Percentiles rank a stretch among this genome's conserved stretches.
Evolutionary conservation across 1,140 invertebrate genomes (phyloP).

Genomic region (Triops cancriformis): DNA sequence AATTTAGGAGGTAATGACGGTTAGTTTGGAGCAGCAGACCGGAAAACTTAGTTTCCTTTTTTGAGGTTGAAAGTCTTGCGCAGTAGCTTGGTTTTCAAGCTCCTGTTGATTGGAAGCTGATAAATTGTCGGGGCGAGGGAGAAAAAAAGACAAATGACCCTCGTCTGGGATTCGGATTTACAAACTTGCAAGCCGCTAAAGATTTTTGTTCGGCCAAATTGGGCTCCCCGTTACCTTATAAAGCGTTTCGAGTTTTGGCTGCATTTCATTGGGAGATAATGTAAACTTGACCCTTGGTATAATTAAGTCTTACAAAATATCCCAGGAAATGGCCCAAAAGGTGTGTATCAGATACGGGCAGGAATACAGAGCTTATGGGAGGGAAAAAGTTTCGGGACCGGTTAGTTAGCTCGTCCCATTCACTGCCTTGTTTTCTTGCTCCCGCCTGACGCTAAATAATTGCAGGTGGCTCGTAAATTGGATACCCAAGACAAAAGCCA

Average conservation of each 20-base stretch:
- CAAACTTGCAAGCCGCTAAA: not conserved
- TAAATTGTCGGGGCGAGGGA: not conserved
- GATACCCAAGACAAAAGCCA: constrained; percentile 5
- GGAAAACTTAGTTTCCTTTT: not conserved
- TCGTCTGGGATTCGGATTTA: not conserved
- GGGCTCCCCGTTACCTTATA: not conserved
- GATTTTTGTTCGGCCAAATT: not conserved
- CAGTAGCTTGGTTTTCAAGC: not conserved
- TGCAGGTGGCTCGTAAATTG: constrained; percentile 5
- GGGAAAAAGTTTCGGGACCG: not conserved
- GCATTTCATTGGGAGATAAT: not conserved
- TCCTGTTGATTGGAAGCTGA: not conserved
- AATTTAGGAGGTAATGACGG: too few species aligned
- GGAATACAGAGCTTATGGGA: not conserved
- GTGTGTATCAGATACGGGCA: not conserved
- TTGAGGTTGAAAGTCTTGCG: not conserved
- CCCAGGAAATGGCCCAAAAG: not conserved
- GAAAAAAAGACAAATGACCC: not conserved
- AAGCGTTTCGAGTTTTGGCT: not conserved
- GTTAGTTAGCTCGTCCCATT: not conserved
- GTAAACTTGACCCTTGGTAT: not conserved
- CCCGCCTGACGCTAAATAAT: constrained; percentile 12
- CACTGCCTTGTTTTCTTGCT: constrained; percentile 1
- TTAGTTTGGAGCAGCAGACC: not conserved
- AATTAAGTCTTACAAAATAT: not conserved